phyloP scores from a whole-genome alignment of 1,140 invertebrate species.

The Sitophilus oryzae region DNA sequence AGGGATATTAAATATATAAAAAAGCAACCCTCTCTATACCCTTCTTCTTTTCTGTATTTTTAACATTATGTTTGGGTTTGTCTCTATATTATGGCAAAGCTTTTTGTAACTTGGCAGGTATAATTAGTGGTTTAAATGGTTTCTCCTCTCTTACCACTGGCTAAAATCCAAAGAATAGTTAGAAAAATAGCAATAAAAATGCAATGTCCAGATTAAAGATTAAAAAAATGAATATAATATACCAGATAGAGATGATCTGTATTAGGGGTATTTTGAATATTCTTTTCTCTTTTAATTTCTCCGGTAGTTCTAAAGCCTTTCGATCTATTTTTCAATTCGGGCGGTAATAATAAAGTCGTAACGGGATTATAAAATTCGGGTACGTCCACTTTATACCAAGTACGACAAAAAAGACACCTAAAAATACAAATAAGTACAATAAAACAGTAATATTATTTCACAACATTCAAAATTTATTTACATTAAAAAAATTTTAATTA shows the following conservation, averaged over 20 bases:
- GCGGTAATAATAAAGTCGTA: constrained; percentile 76
- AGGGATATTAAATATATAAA: too few relatives aligned
- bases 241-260: constrained; percentile 79
- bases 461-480: too few relatives aligned
- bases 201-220: background rate
- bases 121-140: constrained; percentile 72
- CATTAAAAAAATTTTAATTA: too few relatives aligned
- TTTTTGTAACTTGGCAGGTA: constrained; percentile 83
- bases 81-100: constrained; percentile 86
- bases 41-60: constrained; percentile 43
- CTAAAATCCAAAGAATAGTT: too few relatives aligned
- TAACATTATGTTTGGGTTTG: constrained; percentile 70
- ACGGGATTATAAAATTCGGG: constrained; percentile 90
- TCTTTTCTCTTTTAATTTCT: constrained; percentile 78
- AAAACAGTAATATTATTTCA: too few relatives aligned
- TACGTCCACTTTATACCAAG: constrained; percentile 91
- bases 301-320: constrained; percentile 90
- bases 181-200: too few relatives aligned
- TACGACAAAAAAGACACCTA: constrained; percentile 92
- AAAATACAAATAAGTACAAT: too few relatives aligned
- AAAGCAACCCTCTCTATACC: constrained; percentile 64
- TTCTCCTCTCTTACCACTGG: constrained; percentile 65
- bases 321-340: constrained; percentile 73
- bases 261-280: constrained; percentile 65
- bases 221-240: constrained; percentile 13